Evolutionary conservation across 1,140 invertebrate species (phyloP), one percentile per base, ranked within the genome.

Genomic region (Belonocnema kinseyi): DNA sequence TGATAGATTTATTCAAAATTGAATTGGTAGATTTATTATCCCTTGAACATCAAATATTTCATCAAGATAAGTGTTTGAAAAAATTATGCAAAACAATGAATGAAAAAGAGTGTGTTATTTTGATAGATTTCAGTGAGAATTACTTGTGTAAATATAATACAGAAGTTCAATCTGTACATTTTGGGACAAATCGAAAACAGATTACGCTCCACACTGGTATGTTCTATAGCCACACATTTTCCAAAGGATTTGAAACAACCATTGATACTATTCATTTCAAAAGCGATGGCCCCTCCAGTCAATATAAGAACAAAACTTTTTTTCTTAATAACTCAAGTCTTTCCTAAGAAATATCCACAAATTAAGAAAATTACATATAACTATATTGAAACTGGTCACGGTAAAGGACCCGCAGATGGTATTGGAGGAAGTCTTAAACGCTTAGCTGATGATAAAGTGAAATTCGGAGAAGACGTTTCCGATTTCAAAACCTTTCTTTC

Each of bases 261-360:
- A n/a, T n/a, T n/a, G n/a, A n/a, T n/a, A n/a, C n/a, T n/a, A n/a
- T n/a, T n/a, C n/a, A n/a, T n/a, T n/a, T n/a, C n/a, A n/a, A n/a
- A n/a, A 85, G 83, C 77, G 85, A 87, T 75, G 80, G 83, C 61
- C 83, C 84, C 26, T 83, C 85, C 76, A 86, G 83, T 2, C 83
- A 88, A 73, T 86, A 87, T 70, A 82, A 80, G 17, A 87, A 87
- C 75, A 86, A 75, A 21, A 84, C 83, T 66, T 81, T 87, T 74
- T 72, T 74, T 82, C 51, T 87, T 19, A n/a, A 54, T 74, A 21
- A 50, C 21, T 16, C 19, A 61, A 17, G 54, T 54, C 26, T 14
- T 71, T 17, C 58, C 72, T 6, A 70, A 73, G 16, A 3, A 19
- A 3, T 72, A 61, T 33, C 6, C 21, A 2, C 50, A 74, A 58